Conservation (phyloP, 2,888 invertebrate genomes). For the Heliconius charithonia region DNA sequence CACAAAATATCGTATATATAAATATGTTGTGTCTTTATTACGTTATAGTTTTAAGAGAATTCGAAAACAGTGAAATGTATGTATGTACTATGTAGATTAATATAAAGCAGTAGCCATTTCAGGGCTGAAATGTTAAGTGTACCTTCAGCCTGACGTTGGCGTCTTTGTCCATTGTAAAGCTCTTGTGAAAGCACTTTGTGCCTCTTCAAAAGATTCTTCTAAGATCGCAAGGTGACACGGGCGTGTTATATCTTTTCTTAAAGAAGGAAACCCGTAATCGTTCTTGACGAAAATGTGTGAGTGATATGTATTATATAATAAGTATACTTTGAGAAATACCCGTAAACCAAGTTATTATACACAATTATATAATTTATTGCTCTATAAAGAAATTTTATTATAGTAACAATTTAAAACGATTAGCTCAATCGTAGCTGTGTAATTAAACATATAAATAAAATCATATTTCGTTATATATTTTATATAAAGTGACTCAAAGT, state of each 20-base stretch:
- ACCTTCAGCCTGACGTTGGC: slow-evolving; percentile 51
- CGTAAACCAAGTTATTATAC: background rate
- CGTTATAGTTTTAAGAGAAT: background rate
- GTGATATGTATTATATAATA: slow-evolving; percentile 22
- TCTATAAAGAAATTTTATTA: slow-evolving; percentile 15
- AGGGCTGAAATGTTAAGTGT: slow-evolving; percentile 50
- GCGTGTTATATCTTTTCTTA: slow-evolving; percentile 44
- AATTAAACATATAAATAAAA: background rate
- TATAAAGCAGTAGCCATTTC: slow-evolving; percentile 40
- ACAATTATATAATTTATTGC: slow-evolving; percentile 8
- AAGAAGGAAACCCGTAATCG: slow-evolving; percentile 32
- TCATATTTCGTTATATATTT: slow-evolving; percentile 5
- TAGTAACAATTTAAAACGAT: slow-evolving; percentile 4
- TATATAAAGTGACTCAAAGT: background rate
- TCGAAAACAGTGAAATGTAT: background rate
- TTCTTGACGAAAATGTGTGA: slow-evolving; percentile 18
- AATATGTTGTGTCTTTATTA: too few relatives aligned
- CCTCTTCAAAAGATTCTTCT: slow-evolving; percentile 61
- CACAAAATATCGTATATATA: too few relatives aligned
- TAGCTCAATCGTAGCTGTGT: slow-evolving; percentile 1
- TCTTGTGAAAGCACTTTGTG: slow-evolving; percentile 65
- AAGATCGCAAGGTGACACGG: slow-evolving; percentile 52
- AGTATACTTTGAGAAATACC: slow-evolving; percentile 7
- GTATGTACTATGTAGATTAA: slow-evolving; percentile 9
- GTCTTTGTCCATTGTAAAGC: slow-evolving; percentile 62